Percentiles rank a stretch among this genome's conserved stretches.
These are phyloP conservation scores for Labia minor DNA, from an alignment of 2,888 invertebrate genomes.

Conservation along the genomic window DNA sequence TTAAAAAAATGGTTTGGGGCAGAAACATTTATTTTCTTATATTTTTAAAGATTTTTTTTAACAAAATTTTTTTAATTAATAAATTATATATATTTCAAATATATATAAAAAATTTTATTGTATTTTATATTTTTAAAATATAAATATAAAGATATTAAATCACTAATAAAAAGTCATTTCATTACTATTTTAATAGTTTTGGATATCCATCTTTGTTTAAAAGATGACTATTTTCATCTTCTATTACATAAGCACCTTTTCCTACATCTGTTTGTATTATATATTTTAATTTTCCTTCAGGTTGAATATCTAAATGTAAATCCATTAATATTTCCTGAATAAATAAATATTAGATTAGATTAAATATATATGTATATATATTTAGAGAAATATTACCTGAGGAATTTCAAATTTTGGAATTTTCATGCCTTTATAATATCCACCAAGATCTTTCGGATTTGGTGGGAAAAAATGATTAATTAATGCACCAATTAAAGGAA, in stretches of 20 bases:
- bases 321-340: background rate
- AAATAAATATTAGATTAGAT: background rate
- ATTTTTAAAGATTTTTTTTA: too few species aligned
- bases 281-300: constrained; percentile 48
- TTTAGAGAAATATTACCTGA: constrained; percentile 1
- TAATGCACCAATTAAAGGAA: constrained; percentile 54
- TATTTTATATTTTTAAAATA: background rate
- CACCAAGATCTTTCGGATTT: background rate
- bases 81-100: constrained; percentile 13
- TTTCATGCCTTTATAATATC: background rate
- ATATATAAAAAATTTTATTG: background rate
- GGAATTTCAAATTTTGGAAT: constrained; percentile 5
- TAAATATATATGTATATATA: too few species aligned
- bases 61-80: too few species aligned
- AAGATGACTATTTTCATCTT: constrained; percentile 36
- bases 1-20: too few species aligned
- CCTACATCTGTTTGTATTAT: constrained; percentile 76
- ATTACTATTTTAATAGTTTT: constrained; percentile 28
- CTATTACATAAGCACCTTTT: constrained; percentile 53
- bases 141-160: background rate
- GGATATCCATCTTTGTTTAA: constrained; percentile 42
- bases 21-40: too few species aligned
- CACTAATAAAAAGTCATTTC: too few species aligned
- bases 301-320: background rate
- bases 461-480: constrained; percentile 53